Evolutionary conservation across 2,797 vertebrate genomes (phyloP).

Genomic region (Molossus alvarezi): DNA sequence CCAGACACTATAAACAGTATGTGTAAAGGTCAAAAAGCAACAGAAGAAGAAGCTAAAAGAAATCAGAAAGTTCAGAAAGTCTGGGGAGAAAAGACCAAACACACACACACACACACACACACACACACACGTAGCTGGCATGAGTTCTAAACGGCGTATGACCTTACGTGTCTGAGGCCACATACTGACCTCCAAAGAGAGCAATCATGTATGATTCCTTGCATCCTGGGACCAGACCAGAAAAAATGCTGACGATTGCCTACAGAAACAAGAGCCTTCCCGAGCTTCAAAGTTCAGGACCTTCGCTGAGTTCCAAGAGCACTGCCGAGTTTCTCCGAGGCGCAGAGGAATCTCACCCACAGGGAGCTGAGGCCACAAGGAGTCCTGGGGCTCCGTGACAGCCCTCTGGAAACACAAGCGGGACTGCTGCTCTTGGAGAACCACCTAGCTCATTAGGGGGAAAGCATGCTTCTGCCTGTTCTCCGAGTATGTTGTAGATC

Average conservation of each 20-base stretch:
- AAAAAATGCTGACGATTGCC: background rate
- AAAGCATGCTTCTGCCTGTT: background rate
- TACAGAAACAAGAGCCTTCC: slow-evolving; percentile 58
- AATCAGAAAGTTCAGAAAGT: slow-evolving; percentile 13
- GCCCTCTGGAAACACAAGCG: slow-evolving; percentile 57
- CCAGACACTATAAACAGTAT: background rate
- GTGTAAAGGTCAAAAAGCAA: background rate
- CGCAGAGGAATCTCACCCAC: background rate
- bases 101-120: background rate
- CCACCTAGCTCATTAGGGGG: background rate
- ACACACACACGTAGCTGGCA: background rate
- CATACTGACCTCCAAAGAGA: background rate
- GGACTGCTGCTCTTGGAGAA: slow-evolving; percentile 76
- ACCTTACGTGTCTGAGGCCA: slow-evolving; percentile 29
- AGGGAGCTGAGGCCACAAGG: slow-evolving; percentile 62
- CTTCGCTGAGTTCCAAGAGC: slow-evolving; percentile 48
- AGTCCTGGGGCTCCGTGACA: slow-evolving; percentile 1
- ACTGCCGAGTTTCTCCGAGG: slow-evolving; percentile 9
- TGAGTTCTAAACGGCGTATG: background rate
- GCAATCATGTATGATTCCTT: background rate
- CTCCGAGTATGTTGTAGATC: background rate
- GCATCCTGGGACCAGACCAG: background rate
- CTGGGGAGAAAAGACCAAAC: background rate
- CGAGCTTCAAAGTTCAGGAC: slow-evolving; percentile 61
- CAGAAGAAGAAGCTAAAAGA: background rate